phyloP scores from a whole-genome alignment of 2,113 vertebrate genomes.

The Elgaria multicarinata region DNA sequence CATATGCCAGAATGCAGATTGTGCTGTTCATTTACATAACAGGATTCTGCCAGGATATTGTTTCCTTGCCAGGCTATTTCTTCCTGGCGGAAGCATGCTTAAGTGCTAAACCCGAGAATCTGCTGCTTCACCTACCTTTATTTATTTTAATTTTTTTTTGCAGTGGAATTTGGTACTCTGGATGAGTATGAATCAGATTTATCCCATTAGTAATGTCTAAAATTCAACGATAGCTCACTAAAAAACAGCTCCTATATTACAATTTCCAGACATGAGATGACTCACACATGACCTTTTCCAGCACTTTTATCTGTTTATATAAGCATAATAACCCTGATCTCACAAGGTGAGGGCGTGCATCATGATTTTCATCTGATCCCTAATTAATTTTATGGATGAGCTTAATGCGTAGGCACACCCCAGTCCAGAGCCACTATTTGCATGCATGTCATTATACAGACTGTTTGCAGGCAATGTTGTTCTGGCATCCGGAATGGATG shows the following conservation, averaged over 20 bases:
- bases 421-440: not conserved
- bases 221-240: not conserved
- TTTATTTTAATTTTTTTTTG: no score
- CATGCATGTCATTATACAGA: not conserved
- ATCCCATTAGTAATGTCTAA: not conserved
- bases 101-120: not conserved
- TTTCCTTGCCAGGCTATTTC: not conserved
- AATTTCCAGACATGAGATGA: not conserved
- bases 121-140: not conserved
- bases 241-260: not conserved
- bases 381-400: not conserved
- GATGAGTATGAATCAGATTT: not conserved
- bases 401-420: no score
- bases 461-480: not conserved
- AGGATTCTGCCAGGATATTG: not conserved
- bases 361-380: not conserved
- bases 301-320: not conserved
- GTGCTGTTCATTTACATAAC: not conserved
- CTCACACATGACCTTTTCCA: not conserved
- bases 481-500: conserved; percentile 29
- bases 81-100: not conserved
- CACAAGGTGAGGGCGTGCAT: not conserved
- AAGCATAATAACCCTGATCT: not conserved
- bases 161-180: no score
- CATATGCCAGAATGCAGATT: conserved; percentile 19